Evolutionary conservation across 2,113 vertebrate genomes (phyloP), one percentile per base, ranked within the genome.

Genomic region (Eurypyga helias): DNA sequence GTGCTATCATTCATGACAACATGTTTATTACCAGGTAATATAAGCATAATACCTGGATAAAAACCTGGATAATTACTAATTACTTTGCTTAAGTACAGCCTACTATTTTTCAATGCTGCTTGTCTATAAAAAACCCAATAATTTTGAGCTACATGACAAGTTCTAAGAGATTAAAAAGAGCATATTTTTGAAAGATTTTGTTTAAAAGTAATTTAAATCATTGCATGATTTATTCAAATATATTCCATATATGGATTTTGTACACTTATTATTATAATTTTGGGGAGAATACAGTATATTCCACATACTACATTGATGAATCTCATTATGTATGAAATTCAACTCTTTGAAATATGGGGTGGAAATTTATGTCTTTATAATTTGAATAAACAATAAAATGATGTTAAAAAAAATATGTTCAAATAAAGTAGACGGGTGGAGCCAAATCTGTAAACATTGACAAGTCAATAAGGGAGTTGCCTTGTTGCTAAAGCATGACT

Each of bases 391-490:
- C 46, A 66, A 13, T 89, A 24, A 90, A 86, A 57, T 62, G 3
- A 28, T 54, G 5, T 41, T 77, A 52, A 9, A 70, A 80, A 80
- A 87, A 10, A 7, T 83, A 10, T 52, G 21, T 66, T 90, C 36
- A 83, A 83, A 49, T 77, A 60, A 71, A 54, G 45, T 28, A 87
- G 69, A 45, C 15, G 67, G 67, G 51, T 0, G 9, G 76, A 84
- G 43, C 24, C 55, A 86, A 89, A 71, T 49, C 36, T 83, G 72
- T 79, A 83, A 93, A 89, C 29, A 72, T 7, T 33, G 20, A 23
- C 36, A 65, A 90, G 76, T 94, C 61, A 76, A 6, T 70, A 89
- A 92, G 75, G 91, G 86, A 81, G 86, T 92, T 86, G 36, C 36
- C 67, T 45, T 55, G 34, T 69, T 86, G 38, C 52, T 65, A 75